These are phyloP conservation scores for Folsomia candida DNA, from an alignment of 2,888 invertebrate genomes.

Conservation along the genomic window DNA sequence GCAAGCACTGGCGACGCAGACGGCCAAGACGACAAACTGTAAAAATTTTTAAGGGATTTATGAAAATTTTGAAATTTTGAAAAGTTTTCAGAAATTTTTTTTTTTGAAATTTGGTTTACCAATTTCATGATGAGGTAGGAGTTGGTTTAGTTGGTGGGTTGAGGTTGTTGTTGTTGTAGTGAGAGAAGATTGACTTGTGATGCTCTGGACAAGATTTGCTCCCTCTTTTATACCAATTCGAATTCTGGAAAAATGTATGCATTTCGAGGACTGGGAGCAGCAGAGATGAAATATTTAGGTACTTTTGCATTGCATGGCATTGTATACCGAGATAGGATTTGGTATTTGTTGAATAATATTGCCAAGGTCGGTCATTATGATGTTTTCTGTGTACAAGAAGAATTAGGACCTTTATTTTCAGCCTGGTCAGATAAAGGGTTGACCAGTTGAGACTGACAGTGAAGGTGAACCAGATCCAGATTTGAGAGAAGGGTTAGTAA, in stretches of 20 bases:
- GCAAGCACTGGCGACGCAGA: conserved; percentile 8
- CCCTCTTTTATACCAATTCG: conserved; percentile 10
- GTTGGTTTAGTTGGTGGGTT: not conserved
- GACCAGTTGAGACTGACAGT: too few relatives aligned
- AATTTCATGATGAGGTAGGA: conserved; percentile 14
- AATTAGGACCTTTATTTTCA: too few relatives aligned
- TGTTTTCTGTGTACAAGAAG: not conserved
- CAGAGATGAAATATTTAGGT: not conserved
- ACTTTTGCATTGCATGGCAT: not conserved
- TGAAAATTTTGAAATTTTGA: not conserved
- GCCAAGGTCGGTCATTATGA: not conserved
- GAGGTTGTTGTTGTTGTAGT: not conserved
- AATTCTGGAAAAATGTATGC: not conserved
- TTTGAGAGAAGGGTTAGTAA: too few relatives aligned
- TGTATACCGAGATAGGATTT: too few relatives aligned
- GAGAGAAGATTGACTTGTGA: not conserved
- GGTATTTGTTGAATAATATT: too few relatives aligned
- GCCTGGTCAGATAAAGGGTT: too few relatives aligned
- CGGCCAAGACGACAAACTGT: conserved; percentile 5
- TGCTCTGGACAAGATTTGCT: not conserved
- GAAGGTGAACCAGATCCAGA: too few relatives aligned
- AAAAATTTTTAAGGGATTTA: not conserved
- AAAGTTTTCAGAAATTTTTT: not conserved
- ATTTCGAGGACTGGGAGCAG: too few relatives aligned
- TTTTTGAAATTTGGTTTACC: conserved; percentile 3